Evolutionary conservation across 2,797 vertebrate genomes (phyloP), one percentile per base, ranked within the genome.

Genomic region (Phrynocephalus forsythii): DNA sequence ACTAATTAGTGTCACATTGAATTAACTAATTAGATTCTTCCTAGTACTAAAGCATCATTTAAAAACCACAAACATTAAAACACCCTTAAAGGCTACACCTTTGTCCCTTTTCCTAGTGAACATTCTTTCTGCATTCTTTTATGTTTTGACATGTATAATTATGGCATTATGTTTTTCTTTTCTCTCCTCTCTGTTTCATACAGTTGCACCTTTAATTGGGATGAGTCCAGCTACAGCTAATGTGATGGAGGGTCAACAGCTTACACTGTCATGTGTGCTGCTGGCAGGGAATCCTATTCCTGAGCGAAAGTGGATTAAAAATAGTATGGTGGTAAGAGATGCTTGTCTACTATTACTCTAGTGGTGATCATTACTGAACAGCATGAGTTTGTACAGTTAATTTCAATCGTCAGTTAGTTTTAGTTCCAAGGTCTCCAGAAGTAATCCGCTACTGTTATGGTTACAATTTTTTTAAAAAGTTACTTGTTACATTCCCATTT

Each of bases 211-310:
- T 13, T 94, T 98, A 86, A 97, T 99, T 94, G 98, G 98, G 75
- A 94, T 97, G 92, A 98, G 98, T 95, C 98, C 98, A 0, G 81
- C 97, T 1, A 95, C 97, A 86, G 96, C 98, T 93, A 98, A 94
- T 77, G 97, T 99, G 44, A 96, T 99, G 16, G 97, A 99, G 95
- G 98, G 98, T 80, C 98, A 99, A 94, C 98, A 97, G 92, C 91
- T 99, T 82, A 99, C 98, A 83, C 95, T 99, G 91, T 98, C 98
- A 0, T 99, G 99, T 87, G 95, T 98, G 73, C 91, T 99, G 1
- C 92, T 99, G 88, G 98, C 98, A 92, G 99, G 99, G 81, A 99
- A 99, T 94, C 99, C 99, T 0, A 97, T 99, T 86, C 99, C 99
- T 78, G 97, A 98, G 66, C 97, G 98, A 87, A 97, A 96, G 30